phyloP scores from a whole-genome alignment of 2,797 vertebrate species.

The Glossophaga mutica region DNA sequence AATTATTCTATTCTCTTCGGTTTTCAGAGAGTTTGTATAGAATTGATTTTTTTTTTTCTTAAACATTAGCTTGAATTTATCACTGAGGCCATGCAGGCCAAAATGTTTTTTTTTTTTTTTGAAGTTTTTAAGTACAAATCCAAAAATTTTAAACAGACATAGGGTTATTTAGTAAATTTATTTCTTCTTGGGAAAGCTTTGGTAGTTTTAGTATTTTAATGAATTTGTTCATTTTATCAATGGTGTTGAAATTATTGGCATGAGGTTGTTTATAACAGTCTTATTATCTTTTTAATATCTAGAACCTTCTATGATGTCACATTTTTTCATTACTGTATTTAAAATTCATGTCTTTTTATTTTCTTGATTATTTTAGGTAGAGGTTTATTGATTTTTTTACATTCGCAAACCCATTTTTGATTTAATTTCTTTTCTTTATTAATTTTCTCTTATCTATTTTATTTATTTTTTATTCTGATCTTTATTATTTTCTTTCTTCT shows the following conservation, averaged over 20 bases:
- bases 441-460: background rate
- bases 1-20: background rate
- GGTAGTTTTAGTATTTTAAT: background rate
- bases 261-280: background rate
- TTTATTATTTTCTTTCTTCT: background rate
- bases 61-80: background rate
- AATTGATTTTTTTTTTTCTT: background rate
- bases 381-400: background rate
- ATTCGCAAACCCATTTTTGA: background rate
- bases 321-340: background rate
- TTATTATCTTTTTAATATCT: background rate
- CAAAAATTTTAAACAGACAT: background rate
- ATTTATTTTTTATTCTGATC: background rate
- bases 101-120: background rate
- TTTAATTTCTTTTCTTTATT: background rate
- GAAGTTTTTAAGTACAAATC: background rate
- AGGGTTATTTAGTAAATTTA: background rate
- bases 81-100: background rate
- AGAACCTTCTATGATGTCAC: background rate
- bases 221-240: background rate
- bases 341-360: background rate
- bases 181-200: background rate
- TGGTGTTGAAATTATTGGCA: background rate
- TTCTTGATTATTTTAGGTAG: background rate
- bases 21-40: background rate